Conservation (phyloP, 2,113 vertebrate genomes). For the Ahaetulla prasina region DNA sequence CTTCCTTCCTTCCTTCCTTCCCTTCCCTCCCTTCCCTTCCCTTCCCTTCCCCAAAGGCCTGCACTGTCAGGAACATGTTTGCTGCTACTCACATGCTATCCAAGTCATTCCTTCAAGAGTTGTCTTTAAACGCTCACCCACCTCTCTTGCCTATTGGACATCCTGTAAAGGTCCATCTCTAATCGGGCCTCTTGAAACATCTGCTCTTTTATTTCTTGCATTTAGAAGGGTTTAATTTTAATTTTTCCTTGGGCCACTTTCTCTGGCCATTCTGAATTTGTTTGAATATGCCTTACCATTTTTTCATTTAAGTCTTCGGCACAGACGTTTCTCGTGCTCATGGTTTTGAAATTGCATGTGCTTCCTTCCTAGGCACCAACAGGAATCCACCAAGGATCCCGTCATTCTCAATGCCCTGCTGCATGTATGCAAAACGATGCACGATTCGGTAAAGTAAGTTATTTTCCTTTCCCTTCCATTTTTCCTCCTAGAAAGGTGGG, state of each 20-base stretch:
- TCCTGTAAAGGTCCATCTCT: background rate
- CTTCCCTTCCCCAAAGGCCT: background rate
- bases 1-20: no score
- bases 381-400: slow-evolving; percentile 89
- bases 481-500: background rate
- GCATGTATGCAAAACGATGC: slow-evolving; percentile 97
- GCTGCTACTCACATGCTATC: background rate
- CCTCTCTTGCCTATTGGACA: background rate
- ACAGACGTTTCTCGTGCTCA: background rate
- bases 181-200: background rate
- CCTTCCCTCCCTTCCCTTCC: no score
- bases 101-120: background rate
- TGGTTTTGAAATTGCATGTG: background rate
- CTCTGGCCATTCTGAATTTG: background rate
- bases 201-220: background rate
- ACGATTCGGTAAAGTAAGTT: slow-evolving; percentile 96
- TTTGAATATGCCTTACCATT: background rate
- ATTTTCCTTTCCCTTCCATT: background rate
- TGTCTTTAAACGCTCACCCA: background rate
- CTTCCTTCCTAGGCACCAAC: slow-evolving; percentile 78
- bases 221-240: background rate
- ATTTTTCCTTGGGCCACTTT: background rate
- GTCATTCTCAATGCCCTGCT: slow-evolving; percentile 96
- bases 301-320: background rate
- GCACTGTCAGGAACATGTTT: background rate